Evolutionary conservation across 2,113 vertebrate genomes (phyloP), one percentile per base, ranked within the genome.

Genomic region (Myotis lucifugus): DNA sequence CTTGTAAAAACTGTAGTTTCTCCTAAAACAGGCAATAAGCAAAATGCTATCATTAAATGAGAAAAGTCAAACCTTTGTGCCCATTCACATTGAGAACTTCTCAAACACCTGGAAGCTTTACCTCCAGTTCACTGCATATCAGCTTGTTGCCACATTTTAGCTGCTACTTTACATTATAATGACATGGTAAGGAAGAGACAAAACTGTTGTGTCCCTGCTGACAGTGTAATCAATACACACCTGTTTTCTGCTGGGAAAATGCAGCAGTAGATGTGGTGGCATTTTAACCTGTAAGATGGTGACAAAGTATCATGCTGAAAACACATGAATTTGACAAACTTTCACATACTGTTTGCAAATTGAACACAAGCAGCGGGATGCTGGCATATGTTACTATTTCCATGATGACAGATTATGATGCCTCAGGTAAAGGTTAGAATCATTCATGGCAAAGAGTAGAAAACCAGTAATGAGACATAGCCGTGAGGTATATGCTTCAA

Each of bases 171-270:
- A 93, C 86, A 92, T 84, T 85, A 64, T 96, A 98, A 98, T 95
- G 94, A 96, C 95, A 96, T 82, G 29, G n/a, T 97, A 97, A 98
- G 82, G 56, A 95, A 90, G 95, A 97, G n/a, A 85, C 74, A 77
- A 94, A 97, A 96, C 77, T 6, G 9, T 70, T 93, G 87, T 98
- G 95, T 98, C 94, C 97, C 97, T 97, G 97, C 97, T 98, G 98
- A 98, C 0, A 52, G 96, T 97, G 76, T 97, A 98, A 98, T 98
- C 97, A 98, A 97, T 97, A 95, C 84, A 95, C 98, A 98, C 98
- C 98, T 98, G 98, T 98, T 98, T 98, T 98, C 98, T 97, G 89
- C 92, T 95, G 97, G 96, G 97, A 97, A 98, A 98, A 94, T 89
- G 76, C 93, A 97, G 88, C 89, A 89, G 34, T 92, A 92, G 90